Percentiles rank a stretch among this genome's conserved stretches.
Evolutionary conservation across 2,113 vertebrate genomes (phyloP).

Genomic region (Malurus alboscapulatus): DNA sequence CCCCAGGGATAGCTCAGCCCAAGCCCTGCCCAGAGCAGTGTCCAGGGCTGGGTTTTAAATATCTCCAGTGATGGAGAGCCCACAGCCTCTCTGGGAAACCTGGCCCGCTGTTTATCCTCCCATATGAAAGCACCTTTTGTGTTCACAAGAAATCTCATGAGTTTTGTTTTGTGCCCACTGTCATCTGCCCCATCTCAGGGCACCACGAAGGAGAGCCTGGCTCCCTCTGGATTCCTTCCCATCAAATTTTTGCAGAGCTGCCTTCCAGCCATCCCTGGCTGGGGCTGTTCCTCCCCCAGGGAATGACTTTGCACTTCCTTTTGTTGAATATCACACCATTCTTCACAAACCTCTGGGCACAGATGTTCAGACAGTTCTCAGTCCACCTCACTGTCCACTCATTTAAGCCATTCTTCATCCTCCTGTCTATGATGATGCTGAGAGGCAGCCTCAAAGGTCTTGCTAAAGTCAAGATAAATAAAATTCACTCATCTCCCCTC

Average conservation of each 20-base stretch:
- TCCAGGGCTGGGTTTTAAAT: background rate
- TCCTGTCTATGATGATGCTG: background rate
- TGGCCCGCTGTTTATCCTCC: background rate
- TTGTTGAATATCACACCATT: background rate
- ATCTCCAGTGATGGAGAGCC: background rate
- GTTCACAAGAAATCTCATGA: background rate
- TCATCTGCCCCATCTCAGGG: background rate
- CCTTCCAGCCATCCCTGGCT: background rate
- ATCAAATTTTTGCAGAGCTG: background rate
- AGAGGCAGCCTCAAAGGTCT: background rate
- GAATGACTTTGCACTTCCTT: background rate
- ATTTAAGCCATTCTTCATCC: background rate
- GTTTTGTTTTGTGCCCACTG: background rate
- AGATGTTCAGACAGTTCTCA: background rate
- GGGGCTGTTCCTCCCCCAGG: fast-evolving
- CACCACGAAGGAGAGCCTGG: background rate
- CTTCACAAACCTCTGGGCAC: background rate
- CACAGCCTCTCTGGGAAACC: background rate
- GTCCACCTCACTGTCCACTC: background rate
- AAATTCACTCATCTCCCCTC: background rate
- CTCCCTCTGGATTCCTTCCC: background rate
- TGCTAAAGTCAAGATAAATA: background rate
- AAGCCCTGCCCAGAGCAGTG: fast-evolving
- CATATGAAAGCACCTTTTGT: background rate
- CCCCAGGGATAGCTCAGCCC: background rate